These are phyloP conservation scores for Acronicta leporina DNA, from an alignment of 2,888 invertebrate genomes.

Conservation along the genomic window DNA sequence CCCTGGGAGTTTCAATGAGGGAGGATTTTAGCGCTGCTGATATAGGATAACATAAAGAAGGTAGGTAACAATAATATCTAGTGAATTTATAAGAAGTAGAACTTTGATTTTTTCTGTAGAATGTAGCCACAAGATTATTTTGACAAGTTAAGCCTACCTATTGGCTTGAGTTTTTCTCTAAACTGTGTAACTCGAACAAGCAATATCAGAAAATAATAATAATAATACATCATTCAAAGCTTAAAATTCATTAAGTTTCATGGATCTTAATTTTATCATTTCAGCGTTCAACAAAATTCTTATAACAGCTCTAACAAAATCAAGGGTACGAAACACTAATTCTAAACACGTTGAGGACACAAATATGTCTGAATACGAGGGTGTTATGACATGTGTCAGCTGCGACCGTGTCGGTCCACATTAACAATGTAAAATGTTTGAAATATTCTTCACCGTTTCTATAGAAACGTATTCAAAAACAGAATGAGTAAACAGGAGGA, in stretches of 20 bases:
- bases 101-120: too few relatives aligned
- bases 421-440: constrained; percentile 54
- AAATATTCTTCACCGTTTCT: constrained; percentile 47
- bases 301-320: constrained; percentile 34
- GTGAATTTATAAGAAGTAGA: too few relatives aligned
- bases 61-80: background rate
- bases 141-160: too few relatives aligned
- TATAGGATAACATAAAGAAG: constrained; percentile 8
- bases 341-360: constrained; percentile 58
- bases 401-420: constrained; percentile 56
- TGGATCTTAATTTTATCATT: constrained; percentile 26
- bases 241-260: constrained; percentile 7
- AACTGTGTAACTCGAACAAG: too few relatives aligned
- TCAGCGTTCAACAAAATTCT: constrained; percentile 10
- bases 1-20: constrained; percentile 57
- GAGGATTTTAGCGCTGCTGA: constrained; percentile 39
- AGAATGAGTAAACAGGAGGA: constrained; percentile 40
- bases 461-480: constrained; percentile 41
- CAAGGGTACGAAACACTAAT: constrained; percentile 50
- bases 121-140: too few relatives aligned
- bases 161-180: too few relatives aligned
- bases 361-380: constrained; percentile 60
- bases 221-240: too few relatives aligned
- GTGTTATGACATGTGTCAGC: constrained; percentile 79
- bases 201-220: too few relatives aligned